Evolutionary conservation across 2,888 invertebrate species (phyloP), one percentile per base, ranked within the genome.

Genomic region (Sthenelais limicola): DNA sequence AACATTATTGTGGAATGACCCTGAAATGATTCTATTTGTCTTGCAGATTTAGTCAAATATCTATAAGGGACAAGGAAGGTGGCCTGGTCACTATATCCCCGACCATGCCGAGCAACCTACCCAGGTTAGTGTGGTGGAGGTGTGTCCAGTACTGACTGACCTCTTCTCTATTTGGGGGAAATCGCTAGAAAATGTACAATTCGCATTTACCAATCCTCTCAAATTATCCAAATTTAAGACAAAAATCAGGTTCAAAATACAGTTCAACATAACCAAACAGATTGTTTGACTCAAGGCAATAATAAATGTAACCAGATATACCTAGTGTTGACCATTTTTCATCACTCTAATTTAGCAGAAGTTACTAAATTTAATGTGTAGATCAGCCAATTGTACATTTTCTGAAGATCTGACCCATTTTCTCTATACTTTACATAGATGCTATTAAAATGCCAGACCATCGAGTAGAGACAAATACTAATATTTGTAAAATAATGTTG

Each of bases 81-180:
- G 83, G 83, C 9, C 80, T 82, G 28, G 82, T 86, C 5, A 79
- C 84, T 0, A 78, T 86, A 72, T 80, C 84, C 0, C 83, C 86
- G 0, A 81, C 84, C 2, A 86, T 86, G 84, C 84, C 85, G 3
- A 73, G 75, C 47, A 86, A 86, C 70, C 77, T 80, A 21, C 75
- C 81, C 15, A 76, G 78, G 86, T 86, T 78, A 71, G 73, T 5
- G 30, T n/a, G 21, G 18, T 5, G 21, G 47, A n/a, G 47, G 12
- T 18, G 47, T 18, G 18, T 43, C 18, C 12, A 15, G 12, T 43
- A n/a, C 18, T n/a, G n/a, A n/a, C n/a, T n/a, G n/a, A n/a, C n/a
- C n/a, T n/a, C n/a, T n/a, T n/a, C n/a, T n/a, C n/a, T n/a, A n/a
- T n/a, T n/a, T n/a, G n/a, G n/a, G n/a, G n/a, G n/a, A n/a, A n/a